phyloP scores from a whole-genome alignment of 37 sponge, comb jelly and placozoan species.

The Beroe forskalii region DNA sequence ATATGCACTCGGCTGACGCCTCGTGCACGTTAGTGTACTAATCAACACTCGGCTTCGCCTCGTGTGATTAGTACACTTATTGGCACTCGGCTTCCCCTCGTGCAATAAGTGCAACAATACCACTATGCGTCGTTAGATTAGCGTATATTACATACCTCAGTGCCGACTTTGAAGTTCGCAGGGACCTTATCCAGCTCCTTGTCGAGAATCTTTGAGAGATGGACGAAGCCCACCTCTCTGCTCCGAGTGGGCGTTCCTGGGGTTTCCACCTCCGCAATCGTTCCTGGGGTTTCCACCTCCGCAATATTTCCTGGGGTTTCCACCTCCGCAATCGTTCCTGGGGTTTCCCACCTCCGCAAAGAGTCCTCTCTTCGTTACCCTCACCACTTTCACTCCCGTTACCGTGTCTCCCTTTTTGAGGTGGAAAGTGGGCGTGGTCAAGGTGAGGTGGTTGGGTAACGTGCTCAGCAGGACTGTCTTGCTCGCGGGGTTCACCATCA shows the following conservation, averaged over 20 bases:
- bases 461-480: constrained; percentile 41
- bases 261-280: neutral
- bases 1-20: no score
- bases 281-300: neutral
- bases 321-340: no score
- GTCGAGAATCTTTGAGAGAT: neutral
- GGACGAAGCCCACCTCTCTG: constrained; percentile 16
- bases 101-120: no score
- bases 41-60: no score
- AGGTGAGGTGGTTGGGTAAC: neutral
- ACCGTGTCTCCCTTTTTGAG: constrained; percentile 21
- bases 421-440: neutral
- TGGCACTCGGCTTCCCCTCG: no score
- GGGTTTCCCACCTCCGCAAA: neutral
- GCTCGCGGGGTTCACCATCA: constrained; percentile 24
- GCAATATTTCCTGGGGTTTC: neutral
- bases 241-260: no score
- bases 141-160: no score
- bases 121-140: no score
- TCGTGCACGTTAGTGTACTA: no score
- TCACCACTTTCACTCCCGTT: neutral
- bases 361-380: constrained; percentile 30
- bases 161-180: constrained; percentile 41
- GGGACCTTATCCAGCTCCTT: constrained; percentile 25
- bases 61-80: no score